Evolutionary conservation across 2,797 vertebrate species (phyloP), one percentile per base, ranked within the genome.

Genomic region (Neostethus bicornis): DNA sequence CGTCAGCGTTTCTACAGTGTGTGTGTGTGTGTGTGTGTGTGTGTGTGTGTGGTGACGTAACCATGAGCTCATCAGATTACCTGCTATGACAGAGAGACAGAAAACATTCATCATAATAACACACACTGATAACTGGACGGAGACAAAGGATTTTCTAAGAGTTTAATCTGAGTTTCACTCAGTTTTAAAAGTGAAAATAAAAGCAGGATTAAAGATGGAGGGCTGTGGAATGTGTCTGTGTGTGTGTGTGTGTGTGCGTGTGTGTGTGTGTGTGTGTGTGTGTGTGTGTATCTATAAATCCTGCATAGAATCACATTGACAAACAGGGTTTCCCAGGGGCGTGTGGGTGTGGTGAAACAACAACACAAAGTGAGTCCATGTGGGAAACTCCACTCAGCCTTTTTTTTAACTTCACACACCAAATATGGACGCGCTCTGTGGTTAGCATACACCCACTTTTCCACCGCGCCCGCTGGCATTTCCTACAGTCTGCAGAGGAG

Each of bases 381-480:
- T 46, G 7, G 37, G 63, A 75, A 77, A 73, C 34, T 20, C 25
- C 20, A 53, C 38, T 26, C n/a, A 39, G 50, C 7, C 6, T 31
- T 42, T 13, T 13, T 54, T 34, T 46, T 53, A 26, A 51, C 41
- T 44, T 59, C 3, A 60, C 52, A 56, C 51, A 61, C 54, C 53
- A 68, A 70, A 76, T 64, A 68, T 37, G 35, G 51, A 61, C 31
- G 49, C 47, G 55, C 73, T 77, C 65, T 34, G 63, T 49, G 26
- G 39, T 58, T 51, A 43, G 34, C 17, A 19, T 64, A 78, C 67
- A 60, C 67, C 51, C 58, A 65, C 57, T 74, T 80, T 83, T 85
- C 77, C 79, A 67, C 76, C 66, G 79, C 73, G 70, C 77, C 72
- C 78, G 48, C 69, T 77, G 75, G 75, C 78, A 83, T 87, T 89